Base-by-base conservation (phyloP, 2,113 vertebrate species). In the Carlito syrichta region DNA sequence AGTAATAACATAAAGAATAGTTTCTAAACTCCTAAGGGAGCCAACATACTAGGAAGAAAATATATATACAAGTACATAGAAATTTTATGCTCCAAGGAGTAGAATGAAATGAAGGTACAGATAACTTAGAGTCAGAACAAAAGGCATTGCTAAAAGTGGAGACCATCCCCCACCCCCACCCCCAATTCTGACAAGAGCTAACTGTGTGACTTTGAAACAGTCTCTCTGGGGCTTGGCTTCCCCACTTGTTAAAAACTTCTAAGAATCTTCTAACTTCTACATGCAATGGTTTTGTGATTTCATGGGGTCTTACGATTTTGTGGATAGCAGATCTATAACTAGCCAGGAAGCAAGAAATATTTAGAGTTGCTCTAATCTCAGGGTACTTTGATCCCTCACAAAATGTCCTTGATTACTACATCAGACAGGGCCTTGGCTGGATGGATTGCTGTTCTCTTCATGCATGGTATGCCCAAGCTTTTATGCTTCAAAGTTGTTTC, bases 131-230 rank as follows among this genome's bases (percentile, higher is more conserved):
- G 27, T 56, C 60, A n/a, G 48, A 74, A 19, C 38, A 86, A 78
- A 86, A 54, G 17, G 17, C 78, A 54, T 35, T 82, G 63, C 32
- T 69, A n/a, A 9, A 82, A 76, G 27, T 35, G 5, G 40, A 76
- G 32, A 23, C 20, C 14, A 35, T 11, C 2, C 27, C 3, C 13
- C 0, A 0, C n/a, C 8, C 17, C 8, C 2, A 50, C 1, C 38
- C 23, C 32, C 20, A 20, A 9, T 25, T 60, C 11, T 23, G 23
- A 19, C 58, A 25, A 43, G 43, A 48, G 60, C 48, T 17, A 30
- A 52, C 45, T 23, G 1, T 78, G 4, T 73, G 45, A 2, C 38
- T 79, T 66, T 40, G 25, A 84, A 54, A 23, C 25, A 48, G 27
- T 4, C 2, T 68, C 58, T 79, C 22, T 52, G 25, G 35, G 35